Conservation (phyloP, 2,888 invertebrate genomes). For the Agrotis exclamationis region DNA sequence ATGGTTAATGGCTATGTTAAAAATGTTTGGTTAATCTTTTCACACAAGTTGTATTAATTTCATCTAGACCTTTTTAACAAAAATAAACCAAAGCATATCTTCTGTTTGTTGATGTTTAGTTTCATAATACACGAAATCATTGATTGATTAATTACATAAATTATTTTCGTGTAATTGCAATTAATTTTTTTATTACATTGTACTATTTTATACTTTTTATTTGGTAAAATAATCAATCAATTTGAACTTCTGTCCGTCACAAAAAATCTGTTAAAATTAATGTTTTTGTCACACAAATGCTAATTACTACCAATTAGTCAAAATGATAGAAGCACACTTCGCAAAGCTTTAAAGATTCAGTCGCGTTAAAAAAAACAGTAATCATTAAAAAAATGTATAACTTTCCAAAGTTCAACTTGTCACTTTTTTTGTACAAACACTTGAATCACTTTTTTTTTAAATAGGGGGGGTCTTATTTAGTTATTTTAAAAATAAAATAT, state of each 20-base stretch:
- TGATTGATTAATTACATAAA: no score
- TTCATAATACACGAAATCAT: no score
- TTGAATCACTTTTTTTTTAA: slow-evolving; percentile 29
- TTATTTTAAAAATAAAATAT: slow-evolving; percentile 7
- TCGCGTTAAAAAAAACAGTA: slow-evolving; percentile 37
- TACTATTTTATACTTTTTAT: no score
- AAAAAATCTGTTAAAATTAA: not conserved
- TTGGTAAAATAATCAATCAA: not conserved
- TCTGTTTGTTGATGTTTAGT: not conserved
- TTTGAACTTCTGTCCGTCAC: not conserved
- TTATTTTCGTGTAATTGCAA: no score
- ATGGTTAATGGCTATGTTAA: not conserved
- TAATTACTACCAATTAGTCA: not conserved
- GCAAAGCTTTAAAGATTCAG: slow-evolving; percentile 57
- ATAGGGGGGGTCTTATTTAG: not conserved
- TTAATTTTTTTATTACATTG: no score
- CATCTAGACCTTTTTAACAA: not conserved
- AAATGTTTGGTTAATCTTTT: not conserved
- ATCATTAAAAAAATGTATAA: not conserved
- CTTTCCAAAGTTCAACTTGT: not conserved
- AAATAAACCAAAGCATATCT: not conserved
- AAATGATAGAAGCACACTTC: slow-evolving; percentile 37
- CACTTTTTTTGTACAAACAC: slow-evolving; percentile 18
- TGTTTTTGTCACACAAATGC: slow-evolving; percentile 3
- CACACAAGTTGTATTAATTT: not conserved